Percentiles rank a stretch among this genome's conserved stretches.
Conservation (phyloP, 2,113 vertebrate species). For the Sander lucioperca region DNA sequence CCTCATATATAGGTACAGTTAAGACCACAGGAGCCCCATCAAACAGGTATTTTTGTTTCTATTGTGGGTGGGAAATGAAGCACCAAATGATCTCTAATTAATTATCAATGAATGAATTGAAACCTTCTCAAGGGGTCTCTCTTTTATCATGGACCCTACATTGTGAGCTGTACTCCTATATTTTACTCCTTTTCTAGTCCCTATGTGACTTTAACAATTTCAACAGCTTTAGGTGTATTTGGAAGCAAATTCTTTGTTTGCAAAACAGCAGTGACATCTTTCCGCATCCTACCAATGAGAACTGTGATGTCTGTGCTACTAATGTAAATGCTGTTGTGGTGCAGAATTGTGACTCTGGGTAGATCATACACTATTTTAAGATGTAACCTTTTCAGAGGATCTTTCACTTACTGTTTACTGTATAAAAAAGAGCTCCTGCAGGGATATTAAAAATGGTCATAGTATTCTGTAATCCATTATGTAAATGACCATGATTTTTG, state of each 20-base stretch:
- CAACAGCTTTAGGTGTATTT: conserved; percentile 24
- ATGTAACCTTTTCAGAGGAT: conserved; percentile 33
- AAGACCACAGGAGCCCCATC: conserved; percentile 3
- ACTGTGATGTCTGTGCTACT: conserved; percentile 39
- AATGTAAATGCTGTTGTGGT: conserved; percentile 69
- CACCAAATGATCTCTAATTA: conserved; percentile 28
- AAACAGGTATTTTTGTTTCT: conserved; percentile 24
- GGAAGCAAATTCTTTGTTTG: conserved; percentile 22
- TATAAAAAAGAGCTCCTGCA: conserved; percentile 7
- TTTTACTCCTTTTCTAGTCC: background rate
- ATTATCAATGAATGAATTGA: background rate
- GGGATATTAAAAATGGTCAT: background rate
- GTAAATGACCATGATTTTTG: background rate
- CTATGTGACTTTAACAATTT: conserved; percentile 1
- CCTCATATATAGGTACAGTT: conserved; percentile 26
- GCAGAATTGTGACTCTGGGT: conserved; percentile 56
- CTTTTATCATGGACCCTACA: conserved; percentile 4
- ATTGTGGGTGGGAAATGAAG: conserved; percentile 29
- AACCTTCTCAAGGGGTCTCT: conserved; percentile 9
- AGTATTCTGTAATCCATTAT: conserved; percentile 18
- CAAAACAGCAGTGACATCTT: conserved; percentile 50
- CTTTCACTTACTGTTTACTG: background rate
- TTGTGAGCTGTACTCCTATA: background rate
- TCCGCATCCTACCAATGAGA: conserved; percentile 59
- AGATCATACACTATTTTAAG: conserved; percentile 58